Base-by-base conservation (phyloP, 1,140 invertebrate species). In the Magallana ariakensis region DNA sequence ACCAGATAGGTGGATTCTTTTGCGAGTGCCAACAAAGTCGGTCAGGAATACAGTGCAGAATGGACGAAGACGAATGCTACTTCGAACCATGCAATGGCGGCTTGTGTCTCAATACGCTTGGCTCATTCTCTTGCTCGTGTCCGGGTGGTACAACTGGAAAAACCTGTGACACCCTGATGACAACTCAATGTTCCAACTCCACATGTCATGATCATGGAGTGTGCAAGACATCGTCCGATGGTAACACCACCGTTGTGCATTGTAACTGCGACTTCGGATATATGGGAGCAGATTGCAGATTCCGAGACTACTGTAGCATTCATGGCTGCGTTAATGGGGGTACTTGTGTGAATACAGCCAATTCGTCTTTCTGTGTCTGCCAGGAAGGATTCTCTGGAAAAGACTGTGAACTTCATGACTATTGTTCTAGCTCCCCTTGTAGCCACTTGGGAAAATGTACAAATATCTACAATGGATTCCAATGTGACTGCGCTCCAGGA, bases 81-180 rank as follows among this genome's bases (percentile, higher is more conserved):
- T 55, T 55, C 57, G n/a, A 46, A 19, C 33, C 58, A 1, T 84
- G 82, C 58, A 82, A 89, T 53, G 86, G 84, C 55, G 85, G 85
- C n/a, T 53, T 6, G 0, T 89, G 88, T 57, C 53, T 58, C 0
- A 85, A 89, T 22, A 83, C 62, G 1, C n/a, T 83, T 33, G 88
- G 88, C 1, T 66, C 54, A 0, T 89, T 87, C 53, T 83, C 13
- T 10, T 89, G 88, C 46, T 26, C 80, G n/a, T 89, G 88, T 83
- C 19, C 26, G 16, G 13, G 46, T 6, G 86, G 80, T 15, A 85
- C 80, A 46, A 83, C 53, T 1, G 88, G 88, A 7, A 82, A 53
- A 3, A 87, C 83, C 1, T 86, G 85, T 82, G 85, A 60, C 6
- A 3, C 4, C 7, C 6, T 70, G 19, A 58, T 66, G 9, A 54